phyloP scores from a whole-genome alignment of 2,888 invertebrate species.

The Heliconius hortense region DNA sequence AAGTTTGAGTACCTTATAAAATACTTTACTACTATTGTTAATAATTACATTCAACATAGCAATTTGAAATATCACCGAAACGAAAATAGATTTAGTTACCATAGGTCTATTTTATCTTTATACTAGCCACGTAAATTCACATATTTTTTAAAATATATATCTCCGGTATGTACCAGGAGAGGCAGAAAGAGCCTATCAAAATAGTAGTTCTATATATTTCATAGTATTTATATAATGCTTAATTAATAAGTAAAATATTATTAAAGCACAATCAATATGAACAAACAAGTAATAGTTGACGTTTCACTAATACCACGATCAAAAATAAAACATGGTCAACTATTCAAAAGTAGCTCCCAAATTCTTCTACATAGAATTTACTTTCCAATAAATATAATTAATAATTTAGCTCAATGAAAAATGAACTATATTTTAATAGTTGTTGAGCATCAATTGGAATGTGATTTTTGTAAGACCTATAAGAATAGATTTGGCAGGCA shows the following conservation, averaged over 20 bases:
- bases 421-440: conserved; percentile 21
- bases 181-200: too few species aligned
- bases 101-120: neutral
- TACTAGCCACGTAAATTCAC: neutral
- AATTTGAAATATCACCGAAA: neutral
- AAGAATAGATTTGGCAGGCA: conserved; percentile 74
- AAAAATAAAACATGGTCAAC: conserved; percentile 31
- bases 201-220: neutral
- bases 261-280: conserved; percentile 46
- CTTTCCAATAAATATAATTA: conserved; percentile 19
- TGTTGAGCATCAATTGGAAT: conserved; percentile 39
- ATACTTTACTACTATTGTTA: neutral
- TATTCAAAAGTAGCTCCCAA: conserved; percentile 30
- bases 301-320: conserved; percentile 47
- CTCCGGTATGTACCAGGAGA: too few species aligned
- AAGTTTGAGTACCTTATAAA: neutral
- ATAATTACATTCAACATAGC: neutral
- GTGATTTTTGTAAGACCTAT: conserved; percentile 48
- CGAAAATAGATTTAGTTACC: neutral
- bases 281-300: conserved; percentile 50
- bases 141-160: too few species aligned
- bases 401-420: conserved; percentile 32
- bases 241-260: neutral
- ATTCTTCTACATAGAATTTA: conserved; percentile 4
- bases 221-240: neutral